These are phyloP conservation scores for Reinhardtius hippoglossoides DNA, from an alignment of 2,113 vertebrate genomes.

Conservation along the genomic window DNA sequence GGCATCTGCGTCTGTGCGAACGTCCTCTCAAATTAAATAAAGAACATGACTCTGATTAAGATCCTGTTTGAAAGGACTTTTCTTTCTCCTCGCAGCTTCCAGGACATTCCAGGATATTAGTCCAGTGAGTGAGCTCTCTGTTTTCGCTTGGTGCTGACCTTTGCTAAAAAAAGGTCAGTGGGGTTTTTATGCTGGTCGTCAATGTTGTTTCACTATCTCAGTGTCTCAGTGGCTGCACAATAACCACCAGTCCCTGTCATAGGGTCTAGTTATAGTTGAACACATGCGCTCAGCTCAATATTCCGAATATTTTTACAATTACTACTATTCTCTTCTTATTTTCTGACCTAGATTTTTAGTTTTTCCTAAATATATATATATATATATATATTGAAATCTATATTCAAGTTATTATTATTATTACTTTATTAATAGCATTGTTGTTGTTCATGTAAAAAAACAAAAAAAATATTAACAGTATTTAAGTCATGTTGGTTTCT, in stretches of 20 bases:
- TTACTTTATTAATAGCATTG: background rate
- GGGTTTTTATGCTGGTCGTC: constrained; percentile 57
- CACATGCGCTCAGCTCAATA: constrained; percentile 15
- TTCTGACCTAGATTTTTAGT: too few relatives aligned
- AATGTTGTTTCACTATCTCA: constrained; percentile 9
- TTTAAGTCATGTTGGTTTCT: background rate
- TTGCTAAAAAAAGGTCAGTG: constrained; percentile 59
- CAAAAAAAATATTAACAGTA: background rate
- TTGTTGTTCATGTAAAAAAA: constrained; percentile 12
- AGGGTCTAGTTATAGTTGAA: background rate
- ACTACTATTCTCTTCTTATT: too few relatives aligned
- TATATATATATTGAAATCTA: too few relatives aligned
- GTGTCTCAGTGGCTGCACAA: constrained; percentile 18
- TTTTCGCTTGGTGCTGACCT: constrained; percentile 73
- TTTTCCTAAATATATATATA: too few relatives aligned
- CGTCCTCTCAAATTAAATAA: constrained; percentile 79
- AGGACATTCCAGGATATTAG: constrained; percentile 84
- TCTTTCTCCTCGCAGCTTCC: constrained; percentile 58
- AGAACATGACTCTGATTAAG: constrained; percentile 84
- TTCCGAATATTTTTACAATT: background rate
- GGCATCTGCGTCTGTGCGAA: constrained; percentile 57
- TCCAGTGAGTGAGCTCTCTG: constrained; percentile 74
- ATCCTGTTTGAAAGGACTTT: constrained; percentile 69
- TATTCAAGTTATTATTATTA: background rate
- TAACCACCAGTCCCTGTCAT: constrained; percentile 6